A percentile compares a stretch with the other conserved stretches of the same genome.
These are phyloP conservation scores for Pollimyrus isidori DNA, from an alignment of 2,113 vertebrate genomes.

Conservation along the genomic window DNA sequence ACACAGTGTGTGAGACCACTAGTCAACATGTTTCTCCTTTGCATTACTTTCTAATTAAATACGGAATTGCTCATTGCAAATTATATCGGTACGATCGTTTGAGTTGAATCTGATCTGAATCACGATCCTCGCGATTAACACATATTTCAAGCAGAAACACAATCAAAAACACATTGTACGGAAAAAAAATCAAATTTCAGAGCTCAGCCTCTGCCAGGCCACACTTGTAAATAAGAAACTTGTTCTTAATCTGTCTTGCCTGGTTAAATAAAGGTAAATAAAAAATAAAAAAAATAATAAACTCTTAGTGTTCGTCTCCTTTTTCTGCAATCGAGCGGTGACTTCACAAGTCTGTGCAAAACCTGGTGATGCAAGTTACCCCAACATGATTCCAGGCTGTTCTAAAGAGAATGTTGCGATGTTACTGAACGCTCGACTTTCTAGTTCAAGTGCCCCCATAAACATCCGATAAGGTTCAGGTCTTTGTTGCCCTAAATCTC, in stretches of 20 bases:
- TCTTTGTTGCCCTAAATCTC: not conserved
- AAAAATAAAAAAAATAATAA: too few relatives aligned
- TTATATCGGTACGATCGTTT: not conserved
- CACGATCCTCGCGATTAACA: too few relatives aligned
- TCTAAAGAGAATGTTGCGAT: not conserved
- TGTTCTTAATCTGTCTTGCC: too few relatives aligned
- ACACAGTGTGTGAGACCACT: not conserved
- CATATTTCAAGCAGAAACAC: too few relatives aligned
- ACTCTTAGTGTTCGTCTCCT: not conserved
- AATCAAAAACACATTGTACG: not conserved
- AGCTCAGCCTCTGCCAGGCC: not conserved
- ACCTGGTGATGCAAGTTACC: not conserved
- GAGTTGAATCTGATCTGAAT: not conserved
- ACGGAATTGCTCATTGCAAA: not conserved
- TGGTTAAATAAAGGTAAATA: too few relatives aligned
- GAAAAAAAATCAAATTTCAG: not conserved
- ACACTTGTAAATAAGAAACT: too few relatives aligned
- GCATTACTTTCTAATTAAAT: not conserved
- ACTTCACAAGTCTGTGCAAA: not conserved
- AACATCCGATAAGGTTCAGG: not conserved
- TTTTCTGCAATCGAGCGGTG: not conserved
- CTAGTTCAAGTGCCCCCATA: not conserved
- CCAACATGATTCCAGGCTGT: not conserved
- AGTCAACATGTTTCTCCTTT: not conserved
- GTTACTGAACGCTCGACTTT: not conserved